phyloP scores from a whole-genome alignment of 2,113 vertebrate genomes.

The Cyrtonyx montezumae region DNA sequence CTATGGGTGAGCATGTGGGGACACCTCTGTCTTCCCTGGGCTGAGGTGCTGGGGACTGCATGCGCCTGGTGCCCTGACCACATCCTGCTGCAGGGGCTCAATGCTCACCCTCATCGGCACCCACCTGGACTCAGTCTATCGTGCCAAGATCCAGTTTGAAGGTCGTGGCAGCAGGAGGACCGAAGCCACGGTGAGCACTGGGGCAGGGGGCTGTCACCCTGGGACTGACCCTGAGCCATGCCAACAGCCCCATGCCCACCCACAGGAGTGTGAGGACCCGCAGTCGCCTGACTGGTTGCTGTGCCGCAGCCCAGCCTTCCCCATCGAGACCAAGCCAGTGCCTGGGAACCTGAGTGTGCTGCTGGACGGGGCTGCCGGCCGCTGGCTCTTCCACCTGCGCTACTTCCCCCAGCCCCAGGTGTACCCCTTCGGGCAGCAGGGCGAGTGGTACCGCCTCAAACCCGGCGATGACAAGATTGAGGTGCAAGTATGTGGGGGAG shows the following conservation, averaged over 20 bases:
- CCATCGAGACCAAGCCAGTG: conserved; percentile 67
- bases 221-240: rapidly evolving
- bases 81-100: conserved; percentile 79
- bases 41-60: not conserved
- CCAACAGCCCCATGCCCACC: not conserved
- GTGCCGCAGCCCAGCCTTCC: conserved; percentile 83
- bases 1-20: conserved; percentile 71
- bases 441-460: conserved; percentile 74
- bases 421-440: conserved; percentile 77
- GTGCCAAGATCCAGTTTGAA: conserved; percentile 47
- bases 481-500: conserved; percentile 79
- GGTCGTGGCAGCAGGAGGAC: rapidly evolving
- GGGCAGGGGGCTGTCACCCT: not conserved
- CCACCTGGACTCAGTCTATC: conserved; percentile 89
- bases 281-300: conserved; percentile 70
- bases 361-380: conserved; percentile 81
- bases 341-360: conserved; percentile 82
- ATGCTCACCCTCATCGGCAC: conserved; percentile 84
- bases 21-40: not conserved
- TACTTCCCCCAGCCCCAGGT: conserved; percentile 82
- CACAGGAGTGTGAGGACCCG: conserved; percentile 77
- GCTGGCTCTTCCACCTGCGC: conserved; percentile 77
- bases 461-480: conserved; percentile 83
- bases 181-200: not conserved
- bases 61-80: not conserved